Conservation (phyloP, 1,140 invertebrate species). For the Andrena cerasifolii region DNA sequence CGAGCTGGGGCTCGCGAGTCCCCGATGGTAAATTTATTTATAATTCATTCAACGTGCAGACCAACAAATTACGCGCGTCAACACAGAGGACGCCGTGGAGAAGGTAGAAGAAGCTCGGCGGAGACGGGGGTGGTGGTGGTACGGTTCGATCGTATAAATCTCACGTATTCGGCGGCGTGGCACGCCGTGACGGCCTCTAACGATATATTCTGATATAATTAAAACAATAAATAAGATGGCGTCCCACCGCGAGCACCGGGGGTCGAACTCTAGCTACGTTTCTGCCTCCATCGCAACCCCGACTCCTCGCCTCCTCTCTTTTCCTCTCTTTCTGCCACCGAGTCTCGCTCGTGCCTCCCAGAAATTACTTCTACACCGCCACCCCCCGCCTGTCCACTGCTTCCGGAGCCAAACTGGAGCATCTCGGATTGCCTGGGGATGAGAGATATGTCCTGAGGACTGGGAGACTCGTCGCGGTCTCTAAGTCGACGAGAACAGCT, state of each 20-base stretch:
- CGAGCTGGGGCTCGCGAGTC: background rate
- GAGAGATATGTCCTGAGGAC: background rate
- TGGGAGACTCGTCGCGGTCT: background rate
- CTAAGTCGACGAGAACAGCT: background rate
- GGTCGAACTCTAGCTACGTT: conserved; percentile 73
- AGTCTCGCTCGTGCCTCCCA: conserved; percentile 15
- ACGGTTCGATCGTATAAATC: conserved; percentile 78
- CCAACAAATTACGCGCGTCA: conserved; percentile 78
- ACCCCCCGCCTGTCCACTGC: background rate
- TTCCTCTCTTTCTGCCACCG: background rate
- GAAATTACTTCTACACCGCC: conserved; percentile 15
- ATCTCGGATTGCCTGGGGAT: background rate
- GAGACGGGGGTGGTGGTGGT: conserved; percentile 31
- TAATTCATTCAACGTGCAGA: conserved; percentile 74
- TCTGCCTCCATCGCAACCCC: conserved; percentile 11
- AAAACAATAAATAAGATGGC: conserved; percentile 84
- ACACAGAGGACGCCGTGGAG: conserved; percentile 60
- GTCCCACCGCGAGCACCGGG: conserved; percentile 80
- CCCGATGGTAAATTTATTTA: conserved; percentile 74
- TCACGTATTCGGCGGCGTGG: conserved; percentile 79
- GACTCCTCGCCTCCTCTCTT: background rate
- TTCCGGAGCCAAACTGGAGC: background rate
- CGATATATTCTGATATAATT: conserved; percentile 83
- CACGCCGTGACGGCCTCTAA: conserved; percentile 79
- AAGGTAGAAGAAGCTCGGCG: conserved; percentile 8